phyloP scores from a whole-genome alignment of 2,797 vertebrate species.

The Neomorphus geoffroyi region DNA sequence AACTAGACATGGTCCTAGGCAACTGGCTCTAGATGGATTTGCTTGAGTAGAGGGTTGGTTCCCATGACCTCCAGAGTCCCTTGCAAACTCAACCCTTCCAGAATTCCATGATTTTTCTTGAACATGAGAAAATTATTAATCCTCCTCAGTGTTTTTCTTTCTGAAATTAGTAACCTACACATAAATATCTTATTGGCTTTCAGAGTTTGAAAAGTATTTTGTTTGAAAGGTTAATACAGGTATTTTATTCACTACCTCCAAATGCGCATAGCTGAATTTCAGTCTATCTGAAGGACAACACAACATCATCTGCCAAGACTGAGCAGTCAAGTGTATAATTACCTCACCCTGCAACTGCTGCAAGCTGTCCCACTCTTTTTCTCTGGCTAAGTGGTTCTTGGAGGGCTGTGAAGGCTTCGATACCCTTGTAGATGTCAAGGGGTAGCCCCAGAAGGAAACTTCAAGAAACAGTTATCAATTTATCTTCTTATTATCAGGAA shows the following conservation, averaged over 20 bases:
- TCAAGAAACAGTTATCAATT: neutral
- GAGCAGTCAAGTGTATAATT: constrained; percentile 21
- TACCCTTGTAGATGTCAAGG: neutral
- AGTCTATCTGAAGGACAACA: neutral
- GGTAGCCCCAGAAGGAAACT: neutral
- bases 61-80: neutral
- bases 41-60: neutral
- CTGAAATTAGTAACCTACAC: neutral
- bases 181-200: neutral
- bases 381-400: neutral
- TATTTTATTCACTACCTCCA: neutral
- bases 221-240: neutral
- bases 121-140: neutral
- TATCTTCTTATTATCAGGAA: neutral
- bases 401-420: neutral
- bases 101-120: neutral
- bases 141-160: neutral
- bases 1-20: no score
- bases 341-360: neutral
- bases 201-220: neutral
- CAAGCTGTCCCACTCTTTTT: neutral
- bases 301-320: neutral
- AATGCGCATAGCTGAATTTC: neutral
- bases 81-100: neutral
- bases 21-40: neutral